Conservation (phyloP, 1,140 invertebrate species). For the Papilio polyxenes region DNA sequence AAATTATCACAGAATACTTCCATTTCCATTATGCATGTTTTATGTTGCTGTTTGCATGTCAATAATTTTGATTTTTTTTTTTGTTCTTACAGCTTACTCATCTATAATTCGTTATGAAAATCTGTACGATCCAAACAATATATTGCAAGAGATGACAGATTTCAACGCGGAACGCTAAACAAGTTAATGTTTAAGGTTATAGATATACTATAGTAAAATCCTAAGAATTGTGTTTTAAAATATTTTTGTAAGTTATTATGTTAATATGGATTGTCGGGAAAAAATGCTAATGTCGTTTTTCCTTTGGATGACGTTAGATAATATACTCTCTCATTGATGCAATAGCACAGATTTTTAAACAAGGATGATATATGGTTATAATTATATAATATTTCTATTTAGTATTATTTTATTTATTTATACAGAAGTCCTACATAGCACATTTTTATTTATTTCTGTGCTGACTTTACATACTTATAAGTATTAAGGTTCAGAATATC, state of each 20-base stretch:
- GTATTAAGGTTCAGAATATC: neutral
- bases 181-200: neutral
- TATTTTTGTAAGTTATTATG: neutral
- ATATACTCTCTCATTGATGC: neutral
- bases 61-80: neutral
- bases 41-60: constrained; percentile 28
- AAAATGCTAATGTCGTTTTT: too few species aligned
- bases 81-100: constrained; percentile 23
- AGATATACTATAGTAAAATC: neutral
- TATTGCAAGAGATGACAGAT: constrained; percentile 32
- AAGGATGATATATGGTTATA: too few species aligned
- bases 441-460: too few species aligned
- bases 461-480: neutral
- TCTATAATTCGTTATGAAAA: constrained; percentile 28
- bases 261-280: too few species aligned
- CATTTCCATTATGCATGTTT: constrained; percentile 24
- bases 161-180: constrained; percentile 14
- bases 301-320: neutral
- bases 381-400: too few species aligned
- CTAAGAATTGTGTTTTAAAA: neutral
- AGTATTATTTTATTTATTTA: too few species aligned
- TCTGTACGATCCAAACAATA: constrained; percentile 17
- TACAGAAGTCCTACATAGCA: too few species aligned
- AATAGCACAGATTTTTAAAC: neutral
- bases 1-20: constrained; percentile 24